phyloP scores from a whole-genome alignment of 2,888 invertebrate genomes.

The Dynastes grantii region DNA sequence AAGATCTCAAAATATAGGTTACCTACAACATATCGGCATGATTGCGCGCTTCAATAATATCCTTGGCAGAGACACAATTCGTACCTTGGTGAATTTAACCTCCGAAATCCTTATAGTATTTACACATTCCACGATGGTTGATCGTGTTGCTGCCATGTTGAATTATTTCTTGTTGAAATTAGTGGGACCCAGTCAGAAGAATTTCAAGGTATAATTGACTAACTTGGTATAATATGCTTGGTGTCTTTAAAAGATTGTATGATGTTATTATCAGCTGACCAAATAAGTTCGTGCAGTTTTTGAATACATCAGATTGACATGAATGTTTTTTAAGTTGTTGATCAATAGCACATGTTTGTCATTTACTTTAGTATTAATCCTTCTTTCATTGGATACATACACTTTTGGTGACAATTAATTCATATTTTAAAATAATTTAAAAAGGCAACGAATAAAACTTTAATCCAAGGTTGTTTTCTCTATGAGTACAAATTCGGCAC shows the following conservation, averaged over 20 bases:
- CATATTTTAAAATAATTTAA: no score
- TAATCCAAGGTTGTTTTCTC: no score
- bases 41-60: slow-evolving; percentile 94
- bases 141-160: slow-evolving; percentile 94
- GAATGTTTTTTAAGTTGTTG: no score
- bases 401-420: no score
- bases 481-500: no score
- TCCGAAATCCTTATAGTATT: slow-evolving; percentile 86
- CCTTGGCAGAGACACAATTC: slow-evolving; percentile 90
- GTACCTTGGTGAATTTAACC: slow-evolving; percentile 85
- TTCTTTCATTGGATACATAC: no score
- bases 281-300: slow-evolving; percentile 12
- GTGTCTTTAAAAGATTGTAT: no score
- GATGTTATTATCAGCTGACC: background rate
- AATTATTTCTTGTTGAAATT: slow-evolving; percentile 94
- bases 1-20: slow-evolving; percentile 81
- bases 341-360: no score
- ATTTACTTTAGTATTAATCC: no score
- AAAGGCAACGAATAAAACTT: no score
- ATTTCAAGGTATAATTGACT: slow-evolving; percentile 81
- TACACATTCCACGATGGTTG: slow-evolving; percentile 92
- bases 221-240: background rate
- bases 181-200: slow-evolving; percentile 93
- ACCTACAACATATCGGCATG: slow-evolving; percentile 85
- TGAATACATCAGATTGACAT: background rate